Base-by-base conservation (phyloP, 1,140 invertebrate genomes). In the Andricus grossulariae region DNA sequence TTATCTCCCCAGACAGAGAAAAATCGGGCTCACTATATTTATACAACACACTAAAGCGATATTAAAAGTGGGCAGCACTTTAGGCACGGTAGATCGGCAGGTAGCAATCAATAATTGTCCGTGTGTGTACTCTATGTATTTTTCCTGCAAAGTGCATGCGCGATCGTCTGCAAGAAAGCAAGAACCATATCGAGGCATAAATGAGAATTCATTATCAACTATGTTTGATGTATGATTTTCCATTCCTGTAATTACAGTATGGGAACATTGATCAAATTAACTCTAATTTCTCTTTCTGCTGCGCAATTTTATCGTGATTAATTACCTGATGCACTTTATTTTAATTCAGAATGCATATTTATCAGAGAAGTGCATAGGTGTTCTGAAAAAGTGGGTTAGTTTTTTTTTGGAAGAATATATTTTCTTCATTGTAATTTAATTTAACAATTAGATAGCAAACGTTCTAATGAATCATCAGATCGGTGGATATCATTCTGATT, bases 51-150 rank as follows among this genome's bases (percentile, higher is more conserved):
- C 60, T 16, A 66, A 39, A 66, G 60, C 60, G 32, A 66, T 66
- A 66, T 66, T 66, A 66, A 66, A 66, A 66, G 60, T 66, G 60
- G 60, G 60, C 32, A 66, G 32, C 60, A 66, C 60, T 66, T 66
- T 66, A 66, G 60, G 39, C 60, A 39, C 13, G 60, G 25, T 66
- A 15, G 60, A 66, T 66, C 60, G 60, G 60, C 60, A 66, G 60
- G 60, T 66, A 66, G 60, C 60, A 66, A 66, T 66, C 60, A 66
- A 66, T 66, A 66, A 66, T 66, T 66, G 60, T 2, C 60, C 60
- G 25, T 66, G 21, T 66, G 60, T 66, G 25, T 39, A 45, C 25
- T 39, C 60, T 66, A 66, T 25, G 57, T 60, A 60, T 55, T 55
- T 66, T 66, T 66, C 32, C 16, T 66, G 13, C 25, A 66, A 66